Evolutionary conservation across 2,888 invertebrate species (phyloP).

Genomic region (Caenorhabditis sp.): DNA sequence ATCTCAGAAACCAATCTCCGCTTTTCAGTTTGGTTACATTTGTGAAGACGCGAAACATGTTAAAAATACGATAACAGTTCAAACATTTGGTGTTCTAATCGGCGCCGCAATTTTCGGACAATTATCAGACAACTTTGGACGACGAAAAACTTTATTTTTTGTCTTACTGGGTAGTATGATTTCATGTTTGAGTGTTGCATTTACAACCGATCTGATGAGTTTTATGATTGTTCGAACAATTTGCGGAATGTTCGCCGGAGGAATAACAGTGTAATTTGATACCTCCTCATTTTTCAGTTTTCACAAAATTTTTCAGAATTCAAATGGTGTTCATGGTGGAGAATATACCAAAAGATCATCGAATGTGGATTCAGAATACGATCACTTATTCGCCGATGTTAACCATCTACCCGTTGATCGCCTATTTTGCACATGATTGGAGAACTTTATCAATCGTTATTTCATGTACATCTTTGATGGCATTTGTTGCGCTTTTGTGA

Average conservation of each 20-base stretch:
- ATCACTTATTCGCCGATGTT: slow-evolving; percentile 65
- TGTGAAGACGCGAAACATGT: slow-evolving; percentile 49
- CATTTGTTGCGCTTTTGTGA: slow-evolving; percentile 22
- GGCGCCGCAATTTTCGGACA: slow-evolving; percentile 62
- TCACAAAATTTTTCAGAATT: slow-evolving; percentile 33
- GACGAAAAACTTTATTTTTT: slow-evolving; percentile 36
- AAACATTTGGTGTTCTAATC: slow-evolving; percentile 57
- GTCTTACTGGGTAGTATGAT: slow-evolving; percentile 21
- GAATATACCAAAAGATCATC: slow-evolving; percentile 61
- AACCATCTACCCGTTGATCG: slow-evolving; percentile 59
- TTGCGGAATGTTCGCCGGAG: slow-evolving; percentile 38
- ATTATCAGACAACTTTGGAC: slow-evolving; percentile 53
- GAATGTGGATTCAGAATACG: slow-evolving; percentile 58
- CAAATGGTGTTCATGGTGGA: slow-evolving; percentile 63
- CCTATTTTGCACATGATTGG: slow-evolving; percentile 40
- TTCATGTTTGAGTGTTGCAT: slow-evolving; percentile 24
- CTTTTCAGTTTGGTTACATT: slow-evolving; percentile 47
- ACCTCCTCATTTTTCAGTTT: background rate
- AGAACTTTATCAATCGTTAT: slow-evolving; percentile 27
- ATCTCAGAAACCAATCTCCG: background rate
- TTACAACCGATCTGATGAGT: slow-evolving; percentile 17
- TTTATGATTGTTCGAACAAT: slow-evolving; percentile 32
- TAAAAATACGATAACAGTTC: slow-evolving; percentile 52
- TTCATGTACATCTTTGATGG: slow-evolving; percentile 16
- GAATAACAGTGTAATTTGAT: slow-evolving; percentile 35